Conservation (phyloP, 1,140 invertebrate species). For the Drepana arcuata region DNA sequence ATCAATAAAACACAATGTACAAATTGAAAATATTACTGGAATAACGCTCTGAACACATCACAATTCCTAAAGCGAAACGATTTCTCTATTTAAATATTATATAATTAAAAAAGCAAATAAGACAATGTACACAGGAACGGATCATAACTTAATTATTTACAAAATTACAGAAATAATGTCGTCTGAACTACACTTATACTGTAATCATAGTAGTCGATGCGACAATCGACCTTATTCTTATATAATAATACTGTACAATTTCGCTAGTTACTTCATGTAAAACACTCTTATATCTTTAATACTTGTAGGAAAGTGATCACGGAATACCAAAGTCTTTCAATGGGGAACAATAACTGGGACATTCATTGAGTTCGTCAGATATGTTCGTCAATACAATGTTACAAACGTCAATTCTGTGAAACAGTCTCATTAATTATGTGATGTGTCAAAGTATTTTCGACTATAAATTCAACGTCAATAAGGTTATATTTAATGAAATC, state of each 20-base stretch:
- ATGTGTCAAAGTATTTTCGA: constrained; percentile 33
- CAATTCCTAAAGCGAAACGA: constrained; percentile 57
- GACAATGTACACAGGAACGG: constrained; percentile 66
- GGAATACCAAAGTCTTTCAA: constrained; percentile 43
- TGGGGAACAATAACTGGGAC: constrained; percentile 27
- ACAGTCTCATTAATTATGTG: constrained; percentile 61
- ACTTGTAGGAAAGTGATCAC: constrained; percentile 49
- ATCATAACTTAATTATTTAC: constrained; percentile 67
- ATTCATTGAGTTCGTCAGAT: constrained; percentile 23
- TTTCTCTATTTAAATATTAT: constrained; percentile 62
- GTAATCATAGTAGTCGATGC: constrained; percentile 54
- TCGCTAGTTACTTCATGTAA: constrained; percentile 62
- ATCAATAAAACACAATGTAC: constrained; percentile 66
- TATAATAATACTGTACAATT: constrained; percentile 71
- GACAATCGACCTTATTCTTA: constrained; percentile 50
- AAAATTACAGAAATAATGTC: constrained; percentile 63
- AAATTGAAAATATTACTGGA: constrained; percentile 36
- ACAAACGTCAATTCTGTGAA: constrained; percentile 63
- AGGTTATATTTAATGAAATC: no score
- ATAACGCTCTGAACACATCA: constrained; percentile 60
- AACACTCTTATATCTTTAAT: constrained; percentile 45
- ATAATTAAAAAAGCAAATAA: constrained; percentile 23
- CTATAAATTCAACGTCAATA: constrained; percentile 18
- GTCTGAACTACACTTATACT: constrained; percentile 50
- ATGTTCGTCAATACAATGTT: constrained; percentile 30